phyloP scores from a whole-genome alignment of 1,140 invertebrate species.

The Xylocopa sonorina region DNA sequence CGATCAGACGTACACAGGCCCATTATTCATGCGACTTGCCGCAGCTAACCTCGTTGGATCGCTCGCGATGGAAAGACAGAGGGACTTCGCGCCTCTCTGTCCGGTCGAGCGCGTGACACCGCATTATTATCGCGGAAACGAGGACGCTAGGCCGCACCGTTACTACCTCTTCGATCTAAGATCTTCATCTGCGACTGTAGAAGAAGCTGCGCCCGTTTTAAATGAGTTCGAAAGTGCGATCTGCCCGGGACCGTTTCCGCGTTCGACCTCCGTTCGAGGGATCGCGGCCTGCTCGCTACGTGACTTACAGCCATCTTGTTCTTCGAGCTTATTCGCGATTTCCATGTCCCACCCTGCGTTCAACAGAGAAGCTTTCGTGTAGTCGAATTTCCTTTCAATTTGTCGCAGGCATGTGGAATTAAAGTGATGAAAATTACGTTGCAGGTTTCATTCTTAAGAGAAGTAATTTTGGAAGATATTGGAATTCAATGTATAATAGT shows the following conservation, averaged over 20 bases:
- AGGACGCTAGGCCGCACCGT: conserved; percentile 40
- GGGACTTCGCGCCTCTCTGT: neutral
- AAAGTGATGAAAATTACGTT: no score
- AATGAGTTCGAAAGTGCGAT: conserved; percentile 2
- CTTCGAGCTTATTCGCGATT: conserved; percentile 18
- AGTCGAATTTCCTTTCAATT: no score
- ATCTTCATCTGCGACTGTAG: conserved; percentile 4
- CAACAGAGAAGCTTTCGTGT: neutral
- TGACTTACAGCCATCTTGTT: conserved; percentile 37
- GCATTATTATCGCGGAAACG: conserved; percentile 55
- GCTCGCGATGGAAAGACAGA: no score
- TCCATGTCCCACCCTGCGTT: conserved; percentile 13
- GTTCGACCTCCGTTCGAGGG: conserved; percentile 41
- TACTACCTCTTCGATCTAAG: conserved; percentile 34
- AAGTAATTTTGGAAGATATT: no score
- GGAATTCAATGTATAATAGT: no score
- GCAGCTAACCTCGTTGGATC: no score
- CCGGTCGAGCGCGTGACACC: neutral
- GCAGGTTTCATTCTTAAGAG: no score
- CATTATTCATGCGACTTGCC: conserved; percentile 36
- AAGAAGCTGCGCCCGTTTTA: no score
- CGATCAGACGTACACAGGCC: conserved; percentile 4
- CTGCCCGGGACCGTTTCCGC: conserved; percentile 16
- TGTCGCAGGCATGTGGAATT: no score
- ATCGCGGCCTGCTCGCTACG: conserved; percentile 2